Conservation (phyloP, 2,888 invertebrate species). For the Diplazon laetatorius region DNA sequence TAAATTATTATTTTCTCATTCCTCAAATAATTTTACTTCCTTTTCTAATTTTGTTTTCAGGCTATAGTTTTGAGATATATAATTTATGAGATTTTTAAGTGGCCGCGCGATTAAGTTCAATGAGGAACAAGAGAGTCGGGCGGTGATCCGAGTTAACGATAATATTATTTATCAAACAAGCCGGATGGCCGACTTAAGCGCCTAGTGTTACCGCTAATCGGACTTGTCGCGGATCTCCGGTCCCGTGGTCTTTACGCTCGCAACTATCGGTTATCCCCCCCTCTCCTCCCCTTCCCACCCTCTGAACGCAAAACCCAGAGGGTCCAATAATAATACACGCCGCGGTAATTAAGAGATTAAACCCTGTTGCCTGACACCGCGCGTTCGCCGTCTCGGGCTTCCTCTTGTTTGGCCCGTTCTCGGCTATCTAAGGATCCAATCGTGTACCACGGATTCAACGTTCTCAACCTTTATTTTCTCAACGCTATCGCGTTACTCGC, state of each 20-base stretch:
- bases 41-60: too few relatives aligned
- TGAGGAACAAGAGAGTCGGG: neutral
- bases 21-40: too few relatives aligned
- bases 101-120: neutral
- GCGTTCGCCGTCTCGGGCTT: neutral
- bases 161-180: slow-evolving; percentile 82
- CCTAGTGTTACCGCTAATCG: slow-evolving; percentile 78
- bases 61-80: too few relatives aligned
- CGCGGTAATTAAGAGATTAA: slow-evolving; percentile 81
- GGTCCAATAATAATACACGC: slow-evolving; percentile 55
- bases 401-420: neutral
- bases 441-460: slow-evolving; percentile 12
- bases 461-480: slow-evolving; percentile 57
- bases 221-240: slow-evolving; percentile 69
- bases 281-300: too few relatives aligned
- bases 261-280: too few relatives aligned
- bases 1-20: too few relatives aligned
- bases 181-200: slow-evolving; percentile 79
- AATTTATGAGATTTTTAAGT: too few relatives aligned
- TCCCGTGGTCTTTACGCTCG: slow-evolving; percentile 33
- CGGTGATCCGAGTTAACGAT: slow-evolving; percentile 69
- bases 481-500: slow-evolving; percentile 71
- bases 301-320: slow-evolving; percentile 21
- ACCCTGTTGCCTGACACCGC: slow-evolving; percentile 77
- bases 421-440: neutral